Base-by-base conservation (phyloP, 2,113 vertebrate genomes). In the Ceyx cyanopectus region DNA sequence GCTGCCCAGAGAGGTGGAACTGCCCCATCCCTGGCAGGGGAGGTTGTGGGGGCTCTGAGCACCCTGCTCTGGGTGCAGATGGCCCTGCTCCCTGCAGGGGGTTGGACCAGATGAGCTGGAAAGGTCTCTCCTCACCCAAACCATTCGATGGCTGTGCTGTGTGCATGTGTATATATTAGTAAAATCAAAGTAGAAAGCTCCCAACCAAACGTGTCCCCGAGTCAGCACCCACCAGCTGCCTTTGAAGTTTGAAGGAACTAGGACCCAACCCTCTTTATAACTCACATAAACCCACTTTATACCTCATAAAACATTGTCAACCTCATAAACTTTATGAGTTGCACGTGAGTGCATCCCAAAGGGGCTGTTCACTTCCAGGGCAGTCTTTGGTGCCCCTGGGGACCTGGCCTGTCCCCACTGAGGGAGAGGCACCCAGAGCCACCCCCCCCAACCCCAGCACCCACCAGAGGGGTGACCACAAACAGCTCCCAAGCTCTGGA, bases 131-230 rank as follows among this genome's bases (percentile, higher is more conserved):
- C 56, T 30, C 10, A 57, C 30, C 19, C 19, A 30, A 30, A 6
- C 53, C 53, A 58, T 21, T 32, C 19, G 6, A 12, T 58, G 56
- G n/a, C 29, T 57, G 16, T 57, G 58, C 11, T 58, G 9, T 4
- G 17, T 30, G 24, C 15, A 16, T 10, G 4, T 19, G 14, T 21
- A 53, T 4, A 6, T 12, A 19, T 26, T 45, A 37, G 26, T 6
- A 9, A 37, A 37, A 37, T 9, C 9, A 10, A 37, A 10, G n/a
- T 32, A 40, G 23, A 26, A 43, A 24, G 40, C 7, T 37, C 70
- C 45, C 32, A n/a, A 14, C 19, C 48, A 32, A 30, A 27, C 0
- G 0, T 13, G 20, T 54, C 67, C 45, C 51, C 26, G 1, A 12
- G 30, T 43, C 40, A 22, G 54, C 27, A 6, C 12, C 62, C 21